These are phyloP conservation scores for Sciaenops ocellatus DNA, from an alignment of 2,797 vertebrate genomes.

Conservation along the genomic window DNA sequence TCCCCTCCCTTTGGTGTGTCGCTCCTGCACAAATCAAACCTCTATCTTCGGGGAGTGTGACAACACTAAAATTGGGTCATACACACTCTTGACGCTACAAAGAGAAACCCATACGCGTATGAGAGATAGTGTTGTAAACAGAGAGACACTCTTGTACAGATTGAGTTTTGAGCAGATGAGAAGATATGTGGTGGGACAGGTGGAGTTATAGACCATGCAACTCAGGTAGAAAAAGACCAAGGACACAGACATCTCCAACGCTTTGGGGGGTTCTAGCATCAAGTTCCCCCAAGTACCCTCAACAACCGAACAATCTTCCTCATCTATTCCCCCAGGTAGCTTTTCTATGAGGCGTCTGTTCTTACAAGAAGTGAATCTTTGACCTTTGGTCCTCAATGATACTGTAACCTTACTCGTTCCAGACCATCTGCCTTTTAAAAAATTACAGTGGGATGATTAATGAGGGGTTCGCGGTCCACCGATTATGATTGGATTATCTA, in stretches of 20 bases:
- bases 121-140: constrained; percentile 55
- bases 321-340: constrained; percentile 17
- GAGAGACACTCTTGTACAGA: constrained; percentile 24
- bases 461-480: constrained; percentile 68
- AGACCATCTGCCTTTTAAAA: constrained; percentile 82
- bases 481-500: constrained; percentile 82
- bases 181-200: constrained; percentile 21
- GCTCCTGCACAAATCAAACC: constrained; percentile 75
- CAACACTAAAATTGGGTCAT: constrained; percentile 74
- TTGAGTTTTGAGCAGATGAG: constrained; percentile 23
- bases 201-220: constrained; percentile 3
- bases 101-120: constrained; percentile 30
- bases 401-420: constrained; percentile 71
- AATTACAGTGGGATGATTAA: constrained; percentile 84
- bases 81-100: constrained; percentile 44
- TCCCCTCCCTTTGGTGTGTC: constrained; percentile 52
- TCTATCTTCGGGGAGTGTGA: constrained; percentile 69
- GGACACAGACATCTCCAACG: constrained; percentile 42
- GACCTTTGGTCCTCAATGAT: constrained; percentile 55
- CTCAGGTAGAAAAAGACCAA: background rate
- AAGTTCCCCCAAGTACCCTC: constrained; percentile 69
- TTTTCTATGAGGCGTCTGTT: constrained; percentile 28
- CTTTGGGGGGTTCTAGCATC: constrained; percentile 81
- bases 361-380: constrained; percentile 43
- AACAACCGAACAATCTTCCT: background rate